Evolutionary conservation across 2,888 invertebrate species (phyloP).

Genomic region (Luperina testacea): DNA sequence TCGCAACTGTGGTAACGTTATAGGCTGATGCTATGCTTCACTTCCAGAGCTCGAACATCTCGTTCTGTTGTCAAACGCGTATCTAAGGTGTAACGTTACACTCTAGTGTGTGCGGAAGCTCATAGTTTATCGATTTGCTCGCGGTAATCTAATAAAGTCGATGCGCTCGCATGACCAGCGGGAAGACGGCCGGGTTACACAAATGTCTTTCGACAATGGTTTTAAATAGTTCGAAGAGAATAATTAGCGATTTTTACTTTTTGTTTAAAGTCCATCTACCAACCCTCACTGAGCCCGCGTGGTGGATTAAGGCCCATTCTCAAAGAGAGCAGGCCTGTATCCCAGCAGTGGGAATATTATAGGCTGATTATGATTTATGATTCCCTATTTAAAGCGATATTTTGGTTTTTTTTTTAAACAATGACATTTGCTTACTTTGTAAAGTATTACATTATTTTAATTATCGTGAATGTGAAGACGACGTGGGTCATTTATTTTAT

Average conservation of each 20-base stretch:
- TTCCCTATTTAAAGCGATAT: not conserved
- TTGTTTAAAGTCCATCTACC: not conserved
- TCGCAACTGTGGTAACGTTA: not conserved
- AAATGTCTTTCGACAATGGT: constrained; percentile 19
- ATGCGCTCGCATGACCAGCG: constrained; percentile 50
- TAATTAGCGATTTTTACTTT: not conserved
- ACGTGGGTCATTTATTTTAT: no score
- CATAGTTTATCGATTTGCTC: constrained; percentile 52
- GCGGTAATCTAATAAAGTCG: constrained; percentile 60
- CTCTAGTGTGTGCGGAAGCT: constrained; percentile 24
- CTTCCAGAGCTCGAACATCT: not conserved
- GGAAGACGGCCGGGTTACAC: constrained; percentile 32
- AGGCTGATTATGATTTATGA: not conserved
- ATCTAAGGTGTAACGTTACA: constrained; percentile 2
- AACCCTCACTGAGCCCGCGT: no score
- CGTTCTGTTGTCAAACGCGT: not conserved
- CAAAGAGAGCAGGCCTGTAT: no score
- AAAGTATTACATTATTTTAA: no score
- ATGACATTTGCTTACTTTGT: no score
- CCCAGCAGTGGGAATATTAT: not conserved
- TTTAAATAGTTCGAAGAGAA: constrained; percentile 4
- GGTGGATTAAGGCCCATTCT: no score
- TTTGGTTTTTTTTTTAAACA: no score
- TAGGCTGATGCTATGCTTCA: not conserved
- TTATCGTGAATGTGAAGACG: no score